Evolutionary conservation across 1,140 invertebrate species (phyloP).

Genomic region (Tetragonula clypearis): DNA sequence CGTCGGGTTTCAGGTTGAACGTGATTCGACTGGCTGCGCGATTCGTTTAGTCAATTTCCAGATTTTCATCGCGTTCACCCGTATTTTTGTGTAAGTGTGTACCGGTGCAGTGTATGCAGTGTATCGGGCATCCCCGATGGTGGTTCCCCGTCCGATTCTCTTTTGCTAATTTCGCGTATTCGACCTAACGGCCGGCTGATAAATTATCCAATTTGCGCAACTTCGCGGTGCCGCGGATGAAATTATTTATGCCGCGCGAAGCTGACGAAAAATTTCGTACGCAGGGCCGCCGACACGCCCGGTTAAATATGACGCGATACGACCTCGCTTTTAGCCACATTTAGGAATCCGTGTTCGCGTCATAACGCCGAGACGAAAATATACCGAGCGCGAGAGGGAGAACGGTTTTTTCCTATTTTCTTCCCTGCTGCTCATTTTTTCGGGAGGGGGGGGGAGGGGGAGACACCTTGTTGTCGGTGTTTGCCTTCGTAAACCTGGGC

Average conservation of each 20-base stretch:
- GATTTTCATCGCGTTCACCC: not conserved
- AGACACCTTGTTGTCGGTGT: not conserved
- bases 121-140: too few relatives aligned
- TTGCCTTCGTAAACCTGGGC: not conserved
- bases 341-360: not conserved
- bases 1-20: not conserved
- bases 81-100: not conserved
- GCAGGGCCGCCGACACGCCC: not conserved
- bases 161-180: slow-evolving; percentile 10
- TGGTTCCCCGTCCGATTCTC: not conserved
- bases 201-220: slow-evolving; percentile 34
- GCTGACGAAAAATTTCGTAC: slow-evolving; percentile 44
- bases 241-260: slow-evolving; percentile 19
- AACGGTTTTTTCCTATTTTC: not conserved
- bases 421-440: not conserved
- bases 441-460: too few relatives aligned
- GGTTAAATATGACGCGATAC: slow-evolving; percentile 41
- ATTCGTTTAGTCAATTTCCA: not conserved
- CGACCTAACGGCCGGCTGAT: not conserved
- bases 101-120: too few relatives aligned
- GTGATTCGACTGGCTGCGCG: not conserved
- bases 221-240: not conserved
- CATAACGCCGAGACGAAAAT: slow-evolving; percentile 28
- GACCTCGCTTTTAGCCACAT: not conserved
- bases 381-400: not conserved